phyloP scores from a whole-genome alignment of 1,140 invertebrate species.

The Nixonia krombeini region DNA sequence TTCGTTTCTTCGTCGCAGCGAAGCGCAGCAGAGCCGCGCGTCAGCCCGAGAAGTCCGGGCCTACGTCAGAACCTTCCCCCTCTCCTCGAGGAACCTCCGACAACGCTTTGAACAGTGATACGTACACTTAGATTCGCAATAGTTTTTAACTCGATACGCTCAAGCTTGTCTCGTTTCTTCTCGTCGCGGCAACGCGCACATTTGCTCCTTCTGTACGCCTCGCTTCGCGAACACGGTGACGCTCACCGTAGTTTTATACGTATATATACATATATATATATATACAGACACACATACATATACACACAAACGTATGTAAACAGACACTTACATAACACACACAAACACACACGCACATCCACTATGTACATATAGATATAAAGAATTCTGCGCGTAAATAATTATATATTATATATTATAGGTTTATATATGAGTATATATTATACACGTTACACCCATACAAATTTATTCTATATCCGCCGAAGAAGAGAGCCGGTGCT shows the following conservation, averaged over 20 bases:
- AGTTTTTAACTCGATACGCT: not conserved
- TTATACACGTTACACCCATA: not conserved
- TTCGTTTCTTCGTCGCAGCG: not conserved
- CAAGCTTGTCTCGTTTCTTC: not conserved
- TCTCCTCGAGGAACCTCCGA: no score
- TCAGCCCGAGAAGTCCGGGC: no score
- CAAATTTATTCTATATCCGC: not conserved
- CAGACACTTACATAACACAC: no score
- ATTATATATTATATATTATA: conserved; percentile 1
- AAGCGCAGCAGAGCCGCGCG: no score
- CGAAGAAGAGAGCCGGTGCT: not conserved
- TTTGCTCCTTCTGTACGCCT: conserved; percentile 20
- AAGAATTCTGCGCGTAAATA: not conserved
- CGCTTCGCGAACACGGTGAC: conserved; percentile 13
- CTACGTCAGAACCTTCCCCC: no score
- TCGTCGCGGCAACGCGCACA: no score
- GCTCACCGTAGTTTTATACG: conserved; percentile 1
- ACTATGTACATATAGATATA: not conserved
- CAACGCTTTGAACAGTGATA: not conserved
- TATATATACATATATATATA: conserved; percentile 7
- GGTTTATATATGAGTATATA: not conserved
- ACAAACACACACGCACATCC: no score
- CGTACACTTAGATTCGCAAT: not conserved
- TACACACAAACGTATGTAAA: no score
- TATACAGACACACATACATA: no score